These are phyloP conservation scores for Tragelaphus scriptus DNA, from an alignment of 2,113 vertebrate genomes.

Conservation along the genomic window DNA sequence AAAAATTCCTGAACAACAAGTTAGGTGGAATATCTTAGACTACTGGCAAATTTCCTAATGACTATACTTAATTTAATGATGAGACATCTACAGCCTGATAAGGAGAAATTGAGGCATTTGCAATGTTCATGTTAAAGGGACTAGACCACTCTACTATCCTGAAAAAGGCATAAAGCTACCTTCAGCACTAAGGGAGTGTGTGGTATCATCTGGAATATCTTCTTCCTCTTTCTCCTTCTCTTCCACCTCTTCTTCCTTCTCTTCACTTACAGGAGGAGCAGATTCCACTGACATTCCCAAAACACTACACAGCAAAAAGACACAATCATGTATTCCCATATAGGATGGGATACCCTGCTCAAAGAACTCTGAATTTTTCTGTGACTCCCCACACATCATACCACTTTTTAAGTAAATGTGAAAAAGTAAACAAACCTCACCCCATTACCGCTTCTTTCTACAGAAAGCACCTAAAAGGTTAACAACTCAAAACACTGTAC, in stretches of 20 bases:
- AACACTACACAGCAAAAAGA: conserved; percentile 66
- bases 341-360: not conserved
- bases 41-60: conserved; percentile 17
- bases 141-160: not conserved
- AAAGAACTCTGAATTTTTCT: conserved; percentile 17
- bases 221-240: conserved; percentile 38
- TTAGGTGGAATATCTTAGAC: not conserved
- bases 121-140: not conserved
- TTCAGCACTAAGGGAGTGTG: conserved; percentile 50
- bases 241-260: conserved; percentile 42
- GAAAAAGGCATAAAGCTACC: conserved; percentile 64
- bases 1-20: conserved; percentile 22
- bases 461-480: not conserved
- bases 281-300: conserved; percentile 46
- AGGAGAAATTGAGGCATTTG: not conserved
- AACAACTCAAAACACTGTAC: conserved; percentile 2
- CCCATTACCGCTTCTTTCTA: not conserved
- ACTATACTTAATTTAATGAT: conserved; percentile 22
- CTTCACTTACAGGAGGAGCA: conserved; percentile 5
- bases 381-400: not conserved
- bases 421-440: not conserved
- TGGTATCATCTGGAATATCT: conserved; percentile 17
- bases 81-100: not conserved
- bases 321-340: not conserved
- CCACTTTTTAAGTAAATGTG: not conserved